A percentile compares a stretch with the other conserved stretches of the same genome.
phyloP scores from a whole-genome alignment of 2,888 invertebrate genomes.

The Salpingus planirostris region DNA sequence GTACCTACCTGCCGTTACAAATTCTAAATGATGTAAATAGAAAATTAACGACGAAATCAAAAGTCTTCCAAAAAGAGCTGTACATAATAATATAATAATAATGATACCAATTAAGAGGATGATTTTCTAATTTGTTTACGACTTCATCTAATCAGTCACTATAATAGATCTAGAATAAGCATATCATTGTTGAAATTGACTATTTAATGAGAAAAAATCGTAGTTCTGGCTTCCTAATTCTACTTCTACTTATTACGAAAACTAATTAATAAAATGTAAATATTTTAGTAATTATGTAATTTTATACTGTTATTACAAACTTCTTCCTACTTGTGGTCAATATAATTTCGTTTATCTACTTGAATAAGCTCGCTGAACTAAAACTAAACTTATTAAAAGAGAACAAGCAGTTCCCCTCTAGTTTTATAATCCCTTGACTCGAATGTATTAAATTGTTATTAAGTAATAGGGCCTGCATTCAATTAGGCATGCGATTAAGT shows the following conservation, averaged over 20 bases:
- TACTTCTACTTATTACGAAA: constrained; percentile 11
- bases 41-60: constrained; percentile 26
- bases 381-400: no score
- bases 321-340: constrained; percentile 44
- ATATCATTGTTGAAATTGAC: constrained; percentile 27
- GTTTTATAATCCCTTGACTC: no score
- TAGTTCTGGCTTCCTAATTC: no score
- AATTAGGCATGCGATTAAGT: no score
- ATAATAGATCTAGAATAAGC: constrained; percentile 32
- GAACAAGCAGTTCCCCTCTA: neutral
- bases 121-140: constrained; percentile 11
- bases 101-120: neutral
- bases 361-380: no score
- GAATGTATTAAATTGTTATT: no score
- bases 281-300: no score
- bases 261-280: no score
- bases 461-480: no score
- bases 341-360: constrained; percentile 26
- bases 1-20: no score
- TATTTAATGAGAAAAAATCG: no score
- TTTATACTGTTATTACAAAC: constrained; percentile 20
- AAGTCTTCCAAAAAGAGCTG: constrained; percentile 34
- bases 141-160: no score
- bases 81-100: constrained; percentile 11
- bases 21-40: constrained; percentile 20